A percentile compares a stretch with the other conserved stretches of the same genome.
phyloP scores from a whole-genome alignment of 2,113 vertebrate species.

The Bostrychus sinensis region DNA sequence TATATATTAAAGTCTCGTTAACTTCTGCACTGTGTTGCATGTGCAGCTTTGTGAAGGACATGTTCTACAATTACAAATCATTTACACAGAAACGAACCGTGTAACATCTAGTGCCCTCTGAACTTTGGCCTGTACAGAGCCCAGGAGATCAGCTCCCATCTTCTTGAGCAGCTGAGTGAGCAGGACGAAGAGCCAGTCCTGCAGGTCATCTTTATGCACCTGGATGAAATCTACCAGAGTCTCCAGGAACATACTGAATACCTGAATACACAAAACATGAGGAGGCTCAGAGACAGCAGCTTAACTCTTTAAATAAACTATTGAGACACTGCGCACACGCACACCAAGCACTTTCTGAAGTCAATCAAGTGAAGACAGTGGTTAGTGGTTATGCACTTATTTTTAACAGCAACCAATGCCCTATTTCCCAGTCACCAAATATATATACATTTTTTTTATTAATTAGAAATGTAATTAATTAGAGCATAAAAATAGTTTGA shows the following conservation, averaged over 20 bases:
- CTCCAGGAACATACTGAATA: constrained; percentile 99
- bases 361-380: constrained; percentile 44
- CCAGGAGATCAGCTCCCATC: constrained; percentile 97
- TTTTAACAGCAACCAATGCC: constrained; percentile 15
- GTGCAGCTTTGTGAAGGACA: not conserved
- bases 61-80: not conserved
- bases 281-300: constrained; percentile 15
- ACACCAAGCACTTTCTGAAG: constrained; percentile 1
- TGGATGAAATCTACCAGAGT: constrained; percentile 95
- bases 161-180: constrained; percentile 96
- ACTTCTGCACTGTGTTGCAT: too few relatives aligned
- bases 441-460: not conserved
- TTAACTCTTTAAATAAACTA: not conserved
- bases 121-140: constrained; percentile 97
- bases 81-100: constrained; percentile 75
- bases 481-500: not conserved
- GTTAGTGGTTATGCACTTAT: constrained; percentile 30
- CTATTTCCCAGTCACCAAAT: constrained; percentile 35
- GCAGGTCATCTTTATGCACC: constrained; percentile 95
- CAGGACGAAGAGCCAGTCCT: constrained; percentile 95
- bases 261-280: constrained; percentile 74
- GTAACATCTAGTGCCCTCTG: constrained; percentile 95
- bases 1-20: too few relatives aligned
- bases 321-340: not conserved
- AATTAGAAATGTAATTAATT: not conserved